These are phyloP conservation scores for Cotesia glomerata DNA, from an alignment of 1,140 invertebrate genomes.

Conservation along the genomic window DNA sequence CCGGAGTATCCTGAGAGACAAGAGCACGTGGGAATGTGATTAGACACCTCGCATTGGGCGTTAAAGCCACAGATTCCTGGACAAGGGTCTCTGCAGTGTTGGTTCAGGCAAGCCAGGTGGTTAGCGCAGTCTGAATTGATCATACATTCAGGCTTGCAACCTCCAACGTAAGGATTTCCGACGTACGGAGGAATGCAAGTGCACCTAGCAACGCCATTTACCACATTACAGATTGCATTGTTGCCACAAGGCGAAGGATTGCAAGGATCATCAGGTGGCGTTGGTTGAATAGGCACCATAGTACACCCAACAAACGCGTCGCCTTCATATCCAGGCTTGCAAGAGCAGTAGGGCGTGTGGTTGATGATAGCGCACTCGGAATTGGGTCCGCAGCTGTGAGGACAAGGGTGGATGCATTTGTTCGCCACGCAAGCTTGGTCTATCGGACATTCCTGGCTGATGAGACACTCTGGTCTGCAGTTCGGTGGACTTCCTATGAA, in stretches of 20 bases:
- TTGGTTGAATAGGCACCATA: conserved; percentile 51
- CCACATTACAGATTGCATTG: conserved; percentile 77
- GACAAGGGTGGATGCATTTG: conserved; percentile 80
- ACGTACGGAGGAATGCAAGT: conserved; percentile 85
- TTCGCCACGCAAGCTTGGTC: conserved; percentile 81
- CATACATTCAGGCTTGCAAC: conserved; percentile 81
- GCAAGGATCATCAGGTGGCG: conserved; percentile 70
- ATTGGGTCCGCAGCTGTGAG: conserved; percentile 77
- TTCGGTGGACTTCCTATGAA: conserved; percentile 76
- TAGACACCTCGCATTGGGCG: conserved; percentile 79
- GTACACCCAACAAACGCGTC: conserved; percentile 83
- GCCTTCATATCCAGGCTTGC: conserved; percentile 76
- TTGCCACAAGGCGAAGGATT: conserved; percentile 81
- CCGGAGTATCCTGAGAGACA: conserved; percentile 78
- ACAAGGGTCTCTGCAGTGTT: conserved; percentile 85
- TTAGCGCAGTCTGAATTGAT: conserved; percentile 80
- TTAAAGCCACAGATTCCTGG: conserved; percentile 81
- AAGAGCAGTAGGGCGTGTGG: conserved; percentile 82
- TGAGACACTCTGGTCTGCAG: conserved; percentile 77
- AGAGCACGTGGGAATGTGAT: conserved; percentile 81
- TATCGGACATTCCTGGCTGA: conserved; percentile 76
- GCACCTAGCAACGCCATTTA: conserved; percentile 73
- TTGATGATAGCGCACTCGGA: conserved; percentile 81
- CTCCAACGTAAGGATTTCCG: conserved; percentile 79
- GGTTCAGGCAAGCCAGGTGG: conserved; percentile 80